Percentiles rank a stretch among this genome's conserved stretches.
Evolutionary conservation across 1,140 invertebrate species (phyloP).

Genomic region (Mylabris phalerata): DNA sequence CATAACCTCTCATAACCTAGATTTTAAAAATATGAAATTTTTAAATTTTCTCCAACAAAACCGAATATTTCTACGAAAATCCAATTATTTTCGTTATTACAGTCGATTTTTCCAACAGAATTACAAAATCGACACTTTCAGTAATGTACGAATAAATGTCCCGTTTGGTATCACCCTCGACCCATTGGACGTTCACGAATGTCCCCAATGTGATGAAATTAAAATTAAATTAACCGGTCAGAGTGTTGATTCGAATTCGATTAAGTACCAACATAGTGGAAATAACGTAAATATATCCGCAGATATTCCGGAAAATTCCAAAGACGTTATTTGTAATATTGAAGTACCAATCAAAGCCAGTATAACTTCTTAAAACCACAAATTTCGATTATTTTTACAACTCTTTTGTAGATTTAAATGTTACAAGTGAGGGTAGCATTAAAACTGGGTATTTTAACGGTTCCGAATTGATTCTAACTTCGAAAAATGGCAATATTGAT

Average conservation of each 20-base stretch:
- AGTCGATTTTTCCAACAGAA: too few relatives aligned
- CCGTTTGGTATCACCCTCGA: slow-evolving; percentile 21
- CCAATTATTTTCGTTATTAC: too few relatives aligned
- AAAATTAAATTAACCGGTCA: slow-evolving; percentile 6
- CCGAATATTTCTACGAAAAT: too few relatives aligned
- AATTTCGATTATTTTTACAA: neutral
- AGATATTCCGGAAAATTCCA: neutral
- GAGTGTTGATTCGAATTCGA: neutral
- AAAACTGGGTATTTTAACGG: slow-evolving; percentile 25
- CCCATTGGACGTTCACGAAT: slow-evolving; percentile 23
- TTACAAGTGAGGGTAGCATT: slow-evolving; percentile 22
- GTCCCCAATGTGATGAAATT: slow-evolving; percentile 20
- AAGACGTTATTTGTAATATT: slow-evolving; percentile 14
- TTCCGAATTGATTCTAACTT: slow-evolving; percentile 19
- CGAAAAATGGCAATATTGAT: slow-evolving; percentile 22
- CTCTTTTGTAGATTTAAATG: slow-evolving; percentile 27
- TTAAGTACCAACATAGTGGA: slow-evolving; percentile 3
- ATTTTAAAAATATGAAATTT: too few relatives aligned
- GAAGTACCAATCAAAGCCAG: slow-evolving; percentile 33
- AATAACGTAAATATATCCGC: slow-evolving; percentile 5
- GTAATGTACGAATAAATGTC: slow-evolving; percentile 22
- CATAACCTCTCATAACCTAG: too few relatives aligned
- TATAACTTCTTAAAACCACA: slow-evolving; percentile 12
- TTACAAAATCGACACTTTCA: slow-evolving; percentile 11
- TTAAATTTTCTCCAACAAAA: too few relatives aligned